Percentiles rank a stretch among this genome's conserved stretches.
phyloP scores from a whole-genome alignment of 2,888 invertebrate species.

The Atrina japonica region DNA sequence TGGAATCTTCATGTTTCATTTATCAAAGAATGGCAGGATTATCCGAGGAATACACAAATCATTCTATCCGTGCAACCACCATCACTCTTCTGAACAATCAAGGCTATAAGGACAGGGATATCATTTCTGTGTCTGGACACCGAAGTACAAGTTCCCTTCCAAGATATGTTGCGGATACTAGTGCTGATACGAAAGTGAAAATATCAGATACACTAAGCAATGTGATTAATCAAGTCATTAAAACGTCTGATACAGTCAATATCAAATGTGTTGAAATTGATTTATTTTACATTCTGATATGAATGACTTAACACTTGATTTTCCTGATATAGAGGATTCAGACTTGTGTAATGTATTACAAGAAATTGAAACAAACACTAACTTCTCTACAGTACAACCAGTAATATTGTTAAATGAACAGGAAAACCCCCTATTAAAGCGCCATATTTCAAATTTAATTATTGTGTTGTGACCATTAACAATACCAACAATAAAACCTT shows the following conservation, averaged over 20 bases:
- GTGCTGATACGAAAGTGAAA: background rate
- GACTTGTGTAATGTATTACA: too few species aligned
- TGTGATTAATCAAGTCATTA: background rate
- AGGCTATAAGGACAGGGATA: conserved; percentile 9
- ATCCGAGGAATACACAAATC: conserved; percentile 1
- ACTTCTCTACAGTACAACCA: too few species aligned
- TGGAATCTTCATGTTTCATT: background rate
- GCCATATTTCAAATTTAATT: too few species aligned
- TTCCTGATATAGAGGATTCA: too few species aligned
- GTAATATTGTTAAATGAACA: too few species aligned
- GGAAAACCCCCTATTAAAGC: too few species aligned
- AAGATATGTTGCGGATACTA: conserved; percentile 13
- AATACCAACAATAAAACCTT: too few species aligned
- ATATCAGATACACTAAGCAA: conserved; percentile 7
- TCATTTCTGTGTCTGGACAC: conserved; percentile 20
- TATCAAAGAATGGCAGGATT: background rate
- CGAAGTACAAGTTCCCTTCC: conserved; percentile 9
- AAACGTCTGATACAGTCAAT: background rate
- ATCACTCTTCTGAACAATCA: background rate
- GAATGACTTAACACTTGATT: too few species aligned
- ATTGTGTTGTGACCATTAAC: too few species aligned
- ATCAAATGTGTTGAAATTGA: too few species aligned
- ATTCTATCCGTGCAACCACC: conserved; percentile 8
- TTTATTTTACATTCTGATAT: too few species aligned
- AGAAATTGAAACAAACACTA: too few species aligned